Evolutionary conservation across 2,113 vertebrate genomes (phyloP).

Genomic region (Prolemur simus): DNA sequence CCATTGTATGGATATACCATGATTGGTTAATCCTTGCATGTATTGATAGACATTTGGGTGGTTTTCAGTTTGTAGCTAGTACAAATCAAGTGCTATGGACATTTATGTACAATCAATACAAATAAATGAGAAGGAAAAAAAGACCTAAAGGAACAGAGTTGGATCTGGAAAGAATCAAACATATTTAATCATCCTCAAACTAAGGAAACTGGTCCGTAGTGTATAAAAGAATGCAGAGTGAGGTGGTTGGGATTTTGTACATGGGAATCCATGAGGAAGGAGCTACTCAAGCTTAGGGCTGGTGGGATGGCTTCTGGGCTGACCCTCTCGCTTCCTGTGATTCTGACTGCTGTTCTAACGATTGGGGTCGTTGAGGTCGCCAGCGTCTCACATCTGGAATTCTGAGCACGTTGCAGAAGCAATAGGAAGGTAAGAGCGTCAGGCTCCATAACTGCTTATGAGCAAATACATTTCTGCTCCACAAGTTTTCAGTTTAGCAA

Average conservation of each 20-base stretch:
- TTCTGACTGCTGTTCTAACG: neutral
- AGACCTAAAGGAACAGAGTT: neutral
- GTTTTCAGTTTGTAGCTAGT: too few relatives aligned
- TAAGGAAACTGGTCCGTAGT: neutral
- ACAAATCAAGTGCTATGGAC: too few relatives aligned
- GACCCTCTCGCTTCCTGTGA: neutral
- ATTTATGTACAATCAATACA: too few relatives aligned
- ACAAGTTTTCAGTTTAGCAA: neutral
- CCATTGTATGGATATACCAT: too few relatives aligned
- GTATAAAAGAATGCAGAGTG: neutral
- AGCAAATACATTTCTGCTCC: neutral
- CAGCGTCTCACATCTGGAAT: neutral
- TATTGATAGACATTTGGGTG: too few relatives aligned
- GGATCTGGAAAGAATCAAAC: neutral
- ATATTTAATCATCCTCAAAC: neutral
- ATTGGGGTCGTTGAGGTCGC: neutral
- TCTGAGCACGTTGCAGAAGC: neutral
- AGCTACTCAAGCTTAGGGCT: neutral
- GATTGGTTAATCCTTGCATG: too few relatives aligned
- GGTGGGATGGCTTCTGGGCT: neutral
- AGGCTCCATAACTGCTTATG: neutral
- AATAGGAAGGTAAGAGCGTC: neutral
- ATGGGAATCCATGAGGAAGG: neutral
- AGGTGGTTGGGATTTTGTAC: neutral
- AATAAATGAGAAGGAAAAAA: neutral